Evolutionary conservation across 2,797 vertebrate species (phyloP).

Genomic region (Peromyscus melanophrys): DNA sequence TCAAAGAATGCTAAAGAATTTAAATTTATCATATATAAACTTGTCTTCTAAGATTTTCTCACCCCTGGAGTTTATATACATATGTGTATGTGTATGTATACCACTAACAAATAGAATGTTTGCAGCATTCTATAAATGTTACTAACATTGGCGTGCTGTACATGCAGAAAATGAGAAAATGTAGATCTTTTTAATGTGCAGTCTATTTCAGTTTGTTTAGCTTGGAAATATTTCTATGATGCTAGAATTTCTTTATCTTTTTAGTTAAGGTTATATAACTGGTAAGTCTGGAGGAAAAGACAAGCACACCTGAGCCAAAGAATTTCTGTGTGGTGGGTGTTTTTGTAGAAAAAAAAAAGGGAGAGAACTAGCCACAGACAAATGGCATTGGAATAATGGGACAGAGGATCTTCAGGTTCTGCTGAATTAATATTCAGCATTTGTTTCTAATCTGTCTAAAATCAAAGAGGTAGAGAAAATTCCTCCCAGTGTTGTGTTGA

Average conservation of each 20-base stretch:
- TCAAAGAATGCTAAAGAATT: slow-evolving; percentile 18
- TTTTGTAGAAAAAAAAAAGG: slow-evolving; percentile 29
- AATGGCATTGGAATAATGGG: background rate
- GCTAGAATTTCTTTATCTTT: slow-evolving; percentile 41
- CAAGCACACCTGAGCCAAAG: background rate
- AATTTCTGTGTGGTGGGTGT: background rate
- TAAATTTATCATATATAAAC: background rate
- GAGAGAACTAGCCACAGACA: background rate
- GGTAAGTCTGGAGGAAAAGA: slow-evolving; percentile 8
- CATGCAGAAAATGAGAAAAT: background rate
- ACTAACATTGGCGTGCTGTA: background rate
- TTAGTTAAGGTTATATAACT: background rate
- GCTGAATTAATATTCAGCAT: background rate
- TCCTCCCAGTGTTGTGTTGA: background rate
- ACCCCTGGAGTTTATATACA: background rate
- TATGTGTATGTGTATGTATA: background rate
- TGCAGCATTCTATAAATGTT: background rate
- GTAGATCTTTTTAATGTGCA: background rate
- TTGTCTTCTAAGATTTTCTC: slow-evolving; percentile 63
- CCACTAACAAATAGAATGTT: background rate
- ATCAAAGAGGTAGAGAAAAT: slow-evolving; percentile 18
- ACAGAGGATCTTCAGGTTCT: background rate
- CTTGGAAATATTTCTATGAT: slow-evolving; percentile 20
- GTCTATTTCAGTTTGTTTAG: background rate
- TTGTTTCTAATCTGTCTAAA: slow-evolving; percentile 29